Conservation (phyloP, 2,797 vertebrate species). For the Eurystomus glaucurus region DNA sequence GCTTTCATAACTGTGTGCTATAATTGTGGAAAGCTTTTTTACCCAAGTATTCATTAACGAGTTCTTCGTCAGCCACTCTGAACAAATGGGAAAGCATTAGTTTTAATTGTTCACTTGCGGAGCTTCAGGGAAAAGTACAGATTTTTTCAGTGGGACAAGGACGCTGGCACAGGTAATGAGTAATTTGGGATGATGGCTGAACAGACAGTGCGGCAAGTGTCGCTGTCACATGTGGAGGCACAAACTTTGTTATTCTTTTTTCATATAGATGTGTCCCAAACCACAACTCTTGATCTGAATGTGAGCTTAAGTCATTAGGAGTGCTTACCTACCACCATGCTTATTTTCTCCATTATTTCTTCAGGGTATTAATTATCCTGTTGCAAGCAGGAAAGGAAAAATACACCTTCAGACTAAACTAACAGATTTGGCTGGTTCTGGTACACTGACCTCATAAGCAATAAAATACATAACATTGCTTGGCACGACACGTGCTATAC, state of each 20-base stretch:
- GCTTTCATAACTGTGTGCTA: neutral
- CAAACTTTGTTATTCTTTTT: neutral
- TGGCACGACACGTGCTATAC: neutral
- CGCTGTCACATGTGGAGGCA: neutral
- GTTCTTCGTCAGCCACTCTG: slow-evolving; percentile 3
- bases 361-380: neutral
- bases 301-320: neutral
- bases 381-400: neutral
- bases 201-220: neutral
- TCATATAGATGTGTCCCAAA: neutral
- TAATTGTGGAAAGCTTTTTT: slow-evolving; percentile 29
- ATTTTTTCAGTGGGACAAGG: neutral
- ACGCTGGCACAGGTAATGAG: neutral
- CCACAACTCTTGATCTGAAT: neutral
- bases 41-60: neutral
- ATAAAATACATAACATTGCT: neutral
- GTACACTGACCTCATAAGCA: neutral
- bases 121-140: neutral
- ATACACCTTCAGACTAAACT: neutral
- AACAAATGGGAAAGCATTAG: neutral
- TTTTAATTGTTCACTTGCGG: neutral
- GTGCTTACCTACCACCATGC: neutral
- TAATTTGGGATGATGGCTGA: neutral
- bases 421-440: neutral
- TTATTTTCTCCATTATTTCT: neutral